Evolutionary conservation across 2,113 vertebrate species (phyloP).

Genomic region (Notothenia coriiceps): DNA sequence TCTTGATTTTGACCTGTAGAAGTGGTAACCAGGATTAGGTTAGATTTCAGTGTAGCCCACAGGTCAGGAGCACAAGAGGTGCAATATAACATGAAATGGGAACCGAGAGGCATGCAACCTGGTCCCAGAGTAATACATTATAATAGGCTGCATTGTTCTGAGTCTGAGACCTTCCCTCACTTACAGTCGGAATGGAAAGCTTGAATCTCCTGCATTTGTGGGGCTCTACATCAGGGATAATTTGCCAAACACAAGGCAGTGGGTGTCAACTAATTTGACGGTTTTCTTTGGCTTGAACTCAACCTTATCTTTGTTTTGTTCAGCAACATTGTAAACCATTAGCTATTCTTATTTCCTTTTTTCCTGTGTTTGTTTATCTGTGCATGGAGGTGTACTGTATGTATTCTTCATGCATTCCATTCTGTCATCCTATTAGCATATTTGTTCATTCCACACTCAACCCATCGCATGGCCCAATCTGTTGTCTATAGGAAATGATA

Average conservation of each 20-base stretch:
- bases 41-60: conserved; percentile 15
- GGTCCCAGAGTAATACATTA: conserved; percentile 39
- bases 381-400: conserved; percentile 32
- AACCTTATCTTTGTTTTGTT: conserved; percentile 51
- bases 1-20: conserved; percentile 18
- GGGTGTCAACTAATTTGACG: conserved; percentile 28
- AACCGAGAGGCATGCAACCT: conserved; percentile 21
- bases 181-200: conserved; percentile 19
- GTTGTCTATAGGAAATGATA: conserved; percentile 64
- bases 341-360: conserved; percentile 22
- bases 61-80: background rate
- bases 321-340: conserved; percentile 56
- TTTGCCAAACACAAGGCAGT: conserved; percentile 15
- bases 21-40: conserved; percentile 27
- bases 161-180: conserved; percentile 8
- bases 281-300: conserved; percentile 19
- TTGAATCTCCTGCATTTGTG: conserved; percentile 23
- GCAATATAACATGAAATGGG: conserved; percentile 6
- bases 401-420: conserved; percentile 46
- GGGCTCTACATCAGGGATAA: conserved; percentile 17
- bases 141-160: conserved; percentile 46
- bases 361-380: conserved; percentile 56
- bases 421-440: conserved; percentile 65
- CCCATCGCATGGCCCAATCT: conserved; percentile 61
- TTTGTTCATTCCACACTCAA: conserved; percentile 61